Conservation (phyloP, 2,888 invertebrate species). For the Steinernema carpocapsae region DNA sequence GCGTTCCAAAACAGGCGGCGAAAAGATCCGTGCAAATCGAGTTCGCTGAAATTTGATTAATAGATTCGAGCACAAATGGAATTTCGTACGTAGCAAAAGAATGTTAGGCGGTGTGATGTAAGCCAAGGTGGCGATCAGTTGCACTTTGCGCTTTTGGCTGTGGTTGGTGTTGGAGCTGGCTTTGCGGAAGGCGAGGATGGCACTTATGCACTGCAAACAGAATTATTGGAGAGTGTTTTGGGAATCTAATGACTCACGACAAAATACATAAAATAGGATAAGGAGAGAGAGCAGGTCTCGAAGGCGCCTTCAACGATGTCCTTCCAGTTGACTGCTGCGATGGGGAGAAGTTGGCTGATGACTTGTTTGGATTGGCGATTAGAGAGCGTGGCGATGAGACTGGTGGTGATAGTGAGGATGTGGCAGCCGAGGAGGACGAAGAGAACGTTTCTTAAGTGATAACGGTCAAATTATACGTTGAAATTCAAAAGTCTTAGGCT, state of each 20-base stretch:
- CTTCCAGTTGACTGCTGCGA: not conserved
- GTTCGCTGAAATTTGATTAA: not conserved
- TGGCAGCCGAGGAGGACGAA: constrained; percentile 1
- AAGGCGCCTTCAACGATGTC: constrained; percentile 13
- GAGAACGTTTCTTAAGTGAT: not conserved
- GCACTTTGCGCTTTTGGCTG: not conserved
- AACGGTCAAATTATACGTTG: no score
- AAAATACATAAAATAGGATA: not conserved
- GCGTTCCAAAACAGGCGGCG: not conserved
- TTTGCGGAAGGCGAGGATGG: constrained; percentile 5
- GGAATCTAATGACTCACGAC: not conserved
- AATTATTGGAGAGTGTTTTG: not conserved
- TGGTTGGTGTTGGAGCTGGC: constrained; percentile 3
- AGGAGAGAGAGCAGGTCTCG: not conserved
- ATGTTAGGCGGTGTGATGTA: no score
- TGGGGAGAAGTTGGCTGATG: not conserved
- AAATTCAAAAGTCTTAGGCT: not conserved
- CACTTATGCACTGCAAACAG: not conserved
- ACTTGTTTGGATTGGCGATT: not conserved
- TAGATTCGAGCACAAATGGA: not conserved
- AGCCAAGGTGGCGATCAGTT: constrained; percentile 14
- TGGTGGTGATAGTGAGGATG: not conserved
- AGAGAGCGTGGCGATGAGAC: not conserved
- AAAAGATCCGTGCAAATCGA: constrained; percentile 10
- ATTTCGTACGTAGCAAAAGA: not conserved